These are phyloP conservation scores for Myiotriccus ornatus DNA, from an alignment of 2,797 vertebrate species.

Conservation along the genomic window DNA sequence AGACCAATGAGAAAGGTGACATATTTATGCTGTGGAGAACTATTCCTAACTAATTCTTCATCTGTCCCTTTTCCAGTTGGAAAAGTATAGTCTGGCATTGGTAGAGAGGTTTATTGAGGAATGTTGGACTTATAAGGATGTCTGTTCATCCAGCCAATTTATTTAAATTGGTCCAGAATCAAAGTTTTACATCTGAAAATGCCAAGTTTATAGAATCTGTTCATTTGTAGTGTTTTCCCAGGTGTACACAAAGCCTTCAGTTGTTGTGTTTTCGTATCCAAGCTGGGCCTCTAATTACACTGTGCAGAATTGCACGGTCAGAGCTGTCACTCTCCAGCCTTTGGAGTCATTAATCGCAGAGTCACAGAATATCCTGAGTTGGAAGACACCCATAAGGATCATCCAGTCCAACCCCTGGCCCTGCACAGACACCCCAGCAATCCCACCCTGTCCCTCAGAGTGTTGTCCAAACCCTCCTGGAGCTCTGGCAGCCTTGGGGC, in stretches of 20 bases:
- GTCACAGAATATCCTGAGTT: not conserved
- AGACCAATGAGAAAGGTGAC: not conserved
- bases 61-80: not conserved
- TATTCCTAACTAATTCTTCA: not conserved
- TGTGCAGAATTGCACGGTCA: not conserved
- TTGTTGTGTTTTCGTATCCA: not conserved
- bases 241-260: not conserved
- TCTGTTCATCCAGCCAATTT: not conserved
- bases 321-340: not conserved
- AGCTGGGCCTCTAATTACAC: not conserved
- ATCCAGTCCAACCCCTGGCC: rapidly evolving
- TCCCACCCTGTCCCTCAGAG: not conserved
- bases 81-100: not conserved
- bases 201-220: not conserved
- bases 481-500: not conserved
- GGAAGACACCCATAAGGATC: rapidly evolving
- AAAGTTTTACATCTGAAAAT: not conserved
- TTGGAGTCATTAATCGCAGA: not conserved
- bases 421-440: not conserved
- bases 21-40: not conserved
- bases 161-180: not conserved
- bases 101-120: not conserved
- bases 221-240: not conserved
- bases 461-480: not conserved
- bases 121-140: not conserved